phyloP scores from a whole-genome alignment of 2,888 invertebrate species.

The Aporophyla nigra region DNA sequence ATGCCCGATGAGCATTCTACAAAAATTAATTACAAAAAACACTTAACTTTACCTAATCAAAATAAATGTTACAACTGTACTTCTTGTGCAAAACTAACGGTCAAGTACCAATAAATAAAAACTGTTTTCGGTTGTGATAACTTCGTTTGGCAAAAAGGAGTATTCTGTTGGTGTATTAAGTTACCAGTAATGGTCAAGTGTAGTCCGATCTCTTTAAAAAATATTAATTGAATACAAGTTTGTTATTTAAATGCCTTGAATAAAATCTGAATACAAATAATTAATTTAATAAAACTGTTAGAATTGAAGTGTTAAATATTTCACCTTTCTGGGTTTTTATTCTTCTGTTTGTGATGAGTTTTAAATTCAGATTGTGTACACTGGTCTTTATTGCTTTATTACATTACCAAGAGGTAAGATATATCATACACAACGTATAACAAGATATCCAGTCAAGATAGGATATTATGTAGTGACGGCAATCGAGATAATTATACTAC shows the following conservation, averaged over 20 bases:
- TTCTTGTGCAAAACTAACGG: neutral
- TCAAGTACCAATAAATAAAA: neutral
- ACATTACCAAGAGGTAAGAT: conserved; percentile 67
- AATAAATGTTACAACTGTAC: neutral
- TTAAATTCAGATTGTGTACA: conserved; percentile 48
- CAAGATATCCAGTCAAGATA: too few relatives aligned
- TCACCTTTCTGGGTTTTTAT: neutral
- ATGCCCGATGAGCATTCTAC: neutral
- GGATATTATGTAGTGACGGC: too few relatives aligned
- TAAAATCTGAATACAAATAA: neutral
- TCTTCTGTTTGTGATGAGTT: conserved; percentile 62
- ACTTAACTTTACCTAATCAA: conserved; percentile 45
- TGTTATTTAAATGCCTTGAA: neutral
- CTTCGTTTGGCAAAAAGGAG: neutral
- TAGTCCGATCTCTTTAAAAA: neutral
- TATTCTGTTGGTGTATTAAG: neutral
- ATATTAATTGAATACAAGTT: neutral
- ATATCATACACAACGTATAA: neutral
- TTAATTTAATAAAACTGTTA: neutral
- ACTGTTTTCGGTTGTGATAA: neutral
- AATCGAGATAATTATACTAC: too few relatives aligned
- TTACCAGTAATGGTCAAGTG: neutral
- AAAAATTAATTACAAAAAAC: conserved; percentile 42
- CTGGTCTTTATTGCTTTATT: conserved; percentile 60
- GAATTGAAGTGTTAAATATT: neutral